A percentile compares a stretch with the other conserved stretches of the same genome.
phyloP scores from a whole-genome alignment of 2,113 vertebrate genomes.

The Hydrolagus affinis region DNA sequence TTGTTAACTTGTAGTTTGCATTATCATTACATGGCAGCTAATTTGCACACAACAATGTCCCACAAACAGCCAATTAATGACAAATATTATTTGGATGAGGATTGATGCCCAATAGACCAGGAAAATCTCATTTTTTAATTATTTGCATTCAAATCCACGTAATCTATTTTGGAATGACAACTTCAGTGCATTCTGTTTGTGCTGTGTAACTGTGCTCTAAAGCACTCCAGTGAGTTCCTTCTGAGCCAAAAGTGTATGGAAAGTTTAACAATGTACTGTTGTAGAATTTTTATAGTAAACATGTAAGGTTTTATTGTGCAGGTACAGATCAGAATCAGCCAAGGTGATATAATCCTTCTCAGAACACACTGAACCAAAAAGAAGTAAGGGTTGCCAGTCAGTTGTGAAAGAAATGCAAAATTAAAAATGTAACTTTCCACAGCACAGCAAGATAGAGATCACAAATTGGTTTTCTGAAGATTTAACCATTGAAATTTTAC shows the following conservation, averaged over 20 bases:
- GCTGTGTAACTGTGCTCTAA: background rate
- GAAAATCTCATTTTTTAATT: no score
- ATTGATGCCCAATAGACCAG: no score
- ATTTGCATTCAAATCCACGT: no score
- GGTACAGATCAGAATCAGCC: background rate
- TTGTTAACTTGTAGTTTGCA: background rate
- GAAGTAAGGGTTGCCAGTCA: background rate
- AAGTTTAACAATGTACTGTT: background rate
- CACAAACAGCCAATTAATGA: no score
- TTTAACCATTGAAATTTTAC: no score
- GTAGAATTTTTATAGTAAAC: background rate
- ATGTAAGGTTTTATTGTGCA: background rate
- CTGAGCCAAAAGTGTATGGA: background rate
- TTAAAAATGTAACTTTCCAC: background rate
- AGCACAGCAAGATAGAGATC: background rate
- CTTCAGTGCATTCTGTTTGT: background rate
- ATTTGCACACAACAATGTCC: no score
- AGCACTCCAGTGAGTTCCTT: background rate
- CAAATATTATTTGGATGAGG: no score
- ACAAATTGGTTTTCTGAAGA: background rate
- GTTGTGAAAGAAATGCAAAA: no score
- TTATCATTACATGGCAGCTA: background rate
- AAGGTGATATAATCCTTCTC: background rate
- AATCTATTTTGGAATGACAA: background rate
- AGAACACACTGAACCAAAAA: background rate